Evolutionary conservation across 2,113 vertebrate genomes (phyloP), one percentile per base, ranked within the genome.

Genomic region (Echinops telfairi): DNA sequence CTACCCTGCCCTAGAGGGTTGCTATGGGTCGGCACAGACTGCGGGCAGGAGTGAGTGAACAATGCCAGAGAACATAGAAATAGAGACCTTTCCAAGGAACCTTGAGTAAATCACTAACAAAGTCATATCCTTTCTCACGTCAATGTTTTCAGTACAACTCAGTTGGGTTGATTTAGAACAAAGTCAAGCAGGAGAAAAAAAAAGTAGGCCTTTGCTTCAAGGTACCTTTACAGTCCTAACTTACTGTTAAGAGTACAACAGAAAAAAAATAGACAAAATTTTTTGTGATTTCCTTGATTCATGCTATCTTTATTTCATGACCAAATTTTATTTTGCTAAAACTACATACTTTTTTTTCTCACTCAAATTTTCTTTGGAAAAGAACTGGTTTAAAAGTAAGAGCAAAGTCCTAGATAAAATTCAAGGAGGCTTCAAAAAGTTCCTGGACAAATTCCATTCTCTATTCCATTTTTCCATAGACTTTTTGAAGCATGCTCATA

Each of bases 111-210:
- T 66, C n/a, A 92, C 60, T 68, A 58, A 8, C 29, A 70, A 92
- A 92, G 15, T 66, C 58, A 92, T 94, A 77, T 68, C 22, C 47
- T 14, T 53, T 53, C 47, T 53, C 23, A 87, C 36, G 47, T 83
- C 20, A 91, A 86, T 62, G n/a, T 76, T 96, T 94, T 83, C 57
- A 76, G 57, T 66, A 95, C 90, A 88, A 89, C 47, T 53, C 9
- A 53, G 47, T 53, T 2, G 10, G 47, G 47, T 53, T 53, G 5
- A 88, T 76, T 95, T 64, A 92, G 36, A 88, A 93, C 4, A 33
- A 89, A 79, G 71, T 3, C 89, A 23, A 95, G 38, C 4, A 82
- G 19, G 38, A 62, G 23, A n/a, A n/a, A 40, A 40, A 40, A 40
- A 40, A 40, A 40, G 7, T 40, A 40, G 40, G 40, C 40, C 40